Base-by-base conservation (phyloP, 2,113 vertebrate genomes). In the Coregonus clupeaformis region DNA sequence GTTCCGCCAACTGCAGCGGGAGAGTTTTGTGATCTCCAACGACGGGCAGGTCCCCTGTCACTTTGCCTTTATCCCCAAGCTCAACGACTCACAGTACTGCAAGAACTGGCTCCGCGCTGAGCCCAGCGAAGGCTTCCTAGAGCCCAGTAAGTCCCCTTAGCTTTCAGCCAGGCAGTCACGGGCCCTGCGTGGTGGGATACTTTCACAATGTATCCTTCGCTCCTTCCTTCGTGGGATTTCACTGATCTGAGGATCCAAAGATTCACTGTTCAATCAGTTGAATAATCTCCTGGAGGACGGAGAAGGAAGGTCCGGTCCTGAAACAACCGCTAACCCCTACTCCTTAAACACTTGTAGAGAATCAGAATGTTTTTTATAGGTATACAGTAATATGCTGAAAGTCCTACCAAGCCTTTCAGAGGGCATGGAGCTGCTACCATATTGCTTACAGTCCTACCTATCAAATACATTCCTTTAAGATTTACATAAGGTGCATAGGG, bases 11-110 rank as follows among this genome's bases (percentile, higher is more conserved):
- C 94, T 98, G 69, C 96, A 96, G 87, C 95, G 93, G 82, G 93
- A 97, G 86, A 95, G 91, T 80, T 98, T 99, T 89, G 89, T 94
- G 68, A 96, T 99, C 85, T 95, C 92, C 75, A 99, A 99, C 79
- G 96, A 99, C 0, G 97, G 98, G 27, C 98, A 99, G 89, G 98
- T 99, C 80, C 89, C 96, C 70, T 98, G 97, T 88, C 96, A 95
- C 86, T 99, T 98, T 80, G 94, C 92, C 89, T 99, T 99, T 91
- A 98, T 99, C 88, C 95, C 97, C 74, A 99, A 99, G 89, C 95
- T 96, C 82, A 97, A 94, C 0, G 96, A 98, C 77, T 86, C 0
- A 1, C 95, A 96, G 78, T 99, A 98, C 89, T 98, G 96, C 85
- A 99, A 99, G 84, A 80, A 94, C 0, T 99, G 97, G 98, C 96